phyloP scores from a whole-genome alignment of 2,797 vertebrate species.

The Melanotaenia nigrans region DNA sequence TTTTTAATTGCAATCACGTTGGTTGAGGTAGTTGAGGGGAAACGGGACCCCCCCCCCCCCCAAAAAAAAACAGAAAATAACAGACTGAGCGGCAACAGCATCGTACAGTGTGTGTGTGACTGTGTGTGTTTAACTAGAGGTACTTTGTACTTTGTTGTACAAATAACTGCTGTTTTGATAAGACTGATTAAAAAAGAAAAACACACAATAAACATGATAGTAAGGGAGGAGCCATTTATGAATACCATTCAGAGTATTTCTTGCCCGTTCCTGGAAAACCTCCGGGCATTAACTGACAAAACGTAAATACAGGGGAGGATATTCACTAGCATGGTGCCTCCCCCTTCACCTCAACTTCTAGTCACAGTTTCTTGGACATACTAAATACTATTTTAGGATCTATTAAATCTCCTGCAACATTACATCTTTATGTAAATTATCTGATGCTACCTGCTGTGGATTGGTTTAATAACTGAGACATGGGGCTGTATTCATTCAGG shows the following conservation, averaged over 20 bases:
- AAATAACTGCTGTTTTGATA: conserved; percentile 12
- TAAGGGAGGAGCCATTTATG: conserved; percentile 4
- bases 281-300: conserved; percentile 35
- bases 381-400: neutral
- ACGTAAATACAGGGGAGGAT: neutral
- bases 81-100: conserved; percentile 10
- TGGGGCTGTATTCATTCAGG: too few relatives aligned
- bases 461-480: too few relatives aligned
- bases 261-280: conserved; percentile 28
- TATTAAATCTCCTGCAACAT: neutral
- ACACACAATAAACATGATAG: neutral
- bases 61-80: neutral
- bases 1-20: neutral
- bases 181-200: neutral
- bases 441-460: too few relatives aligned
- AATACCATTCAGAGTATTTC: conserved; percentile 5
- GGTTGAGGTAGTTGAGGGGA: too few relatives aligned
- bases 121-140: conserved; percentile 16
- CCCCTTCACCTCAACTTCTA: too few relatives aligned
- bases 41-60: too few relatives aligned
- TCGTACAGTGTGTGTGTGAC: neutral
- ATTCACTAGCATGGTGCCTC: too few relatives aligned
- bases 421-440: neutral
- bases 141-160: neutral
- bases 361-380: neutral